Evolutionary conservation across 2,888 invertebrate species (phyloP).

Genomic region (Plusia festucae): DNA sequence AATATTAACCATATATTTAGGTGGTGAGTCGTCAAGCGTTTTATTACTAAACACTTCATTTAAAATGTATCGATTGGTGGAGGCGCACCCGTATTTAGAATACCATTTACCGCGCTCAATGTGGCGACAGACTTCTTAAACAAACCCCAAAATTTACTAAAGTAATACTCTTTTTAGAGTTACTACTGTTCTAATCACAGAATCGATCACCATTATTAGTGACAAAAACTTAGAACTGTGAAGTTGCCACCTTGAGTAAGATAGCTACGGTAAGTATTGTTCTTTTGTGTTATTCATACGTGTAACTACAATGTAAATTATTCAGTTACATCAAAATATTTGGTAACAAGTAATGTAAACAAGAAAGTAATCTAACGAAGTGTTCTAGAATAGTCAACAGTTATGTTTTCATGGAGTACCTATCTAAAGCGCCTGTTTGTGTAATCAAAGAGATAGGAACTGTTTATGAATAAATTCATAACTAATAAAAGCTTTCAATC

Average conservation of each 20-base stretch:
- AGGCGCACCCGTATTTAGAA: slow-evolving; percentile 31
- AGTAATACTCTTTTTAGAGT: not conserved
- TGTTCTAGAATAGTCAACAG: slow-evolving; percentile 18
- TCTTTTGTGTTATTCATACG: not conserved
- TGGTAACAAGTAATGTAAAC: slow-evolving; percentile 22
- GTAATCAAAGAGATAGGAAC: slow-evolving; percentile 10
- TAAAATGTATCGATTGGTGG: slow-evolving; percentile 58
- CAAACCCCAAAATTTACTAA: slow-evolving; percentile 1
- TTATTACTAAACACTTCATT: slow-evolving; percentile 43
- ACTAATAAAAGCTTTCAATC: slow-evolving; percentile 22
- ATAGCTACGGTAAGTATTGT: too few species aligned
- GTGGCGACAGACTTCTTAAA: slow-evolving; percentile 16
- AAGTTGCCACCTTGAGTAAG: too few species aligned
- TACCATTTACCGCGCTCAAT: slow-evolving; percentile 28
- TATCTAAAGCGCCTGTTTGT: slow-evolving; percentile 5
- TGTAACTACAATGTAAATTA: not conserved
- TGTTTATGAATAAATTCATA: slow-evolving; percentile 14
- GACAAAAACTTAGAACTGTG: too few species aligned
- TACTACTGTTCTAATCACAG: not conserved
- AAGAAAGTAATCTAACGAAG: slow-evolving; percentile 31
- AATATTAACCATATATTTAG: not conserved
- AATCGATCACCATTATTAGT: too few species aligned
- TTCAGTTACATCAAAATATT: slow-evolving; percentile 19
- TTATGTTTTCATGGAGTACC: slow-evolving; percentile 4
- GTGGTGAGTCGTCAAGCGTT: too few species aligned